Conservation (phyloP, 2,888 invertebrate genomes). For the Eulithis prunata region DNA sequence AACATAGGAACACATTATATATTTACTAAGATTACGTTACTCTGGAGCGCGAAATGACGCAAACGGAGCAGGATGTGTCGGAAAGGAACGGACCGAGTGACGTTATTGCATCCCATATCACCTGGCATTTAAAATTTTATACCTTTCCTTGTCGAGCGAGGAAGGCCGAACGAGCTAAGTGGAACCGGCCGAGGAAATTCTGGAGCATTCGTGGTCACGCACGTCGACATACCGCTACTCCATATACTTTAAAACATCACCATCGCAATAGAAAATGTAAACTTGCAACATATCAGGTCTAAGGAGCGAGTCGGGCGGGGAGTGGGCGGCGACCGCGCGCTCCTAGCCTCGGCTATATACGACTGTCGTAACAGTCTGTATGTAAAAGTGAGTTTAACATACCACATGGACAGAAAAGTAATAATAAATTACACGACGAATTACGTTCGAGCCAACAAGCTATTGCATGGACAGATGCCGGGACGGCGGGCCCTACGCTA, state of each 20-base stretch:
- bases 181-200: conserved; percentile 80
- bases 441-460: conserved; percentile 84
- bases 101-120: conserved; percentile 83
- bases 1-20: background rate
- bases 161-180: conserved; percentile 82
- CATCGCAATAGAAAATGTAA: conserved; percentile 76
- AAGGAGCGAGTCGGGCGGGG: conserved; percentile 69
- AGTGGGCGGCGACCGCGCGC: conserved; percentile 71
- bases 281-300: conserved; percentile 82
- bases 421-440: conserved; percentile 82
- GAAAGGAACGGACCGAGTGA: conserved; percentile 74
- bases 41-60: conserved; percentile 66
- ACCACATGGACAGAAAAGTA: conserved; percentile 84
- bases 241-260: conserved; percentile 80
- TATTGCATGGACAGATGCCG: conserved; percentile 83
- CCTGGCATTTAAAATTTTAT: conserved; percentile 83
- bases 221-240: conserved; percentile 83
- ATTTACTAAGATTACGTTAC: conserved; percentile 28
- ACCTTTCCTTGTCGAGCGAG: conserved; percentile 84
- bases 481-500: conserved; percentile 83
- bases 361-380: conserved; percentile 72
- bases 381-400: conserved; percentile 78
- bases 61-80: conserved; percentile 68
- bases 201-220: conserved; percentile 83
- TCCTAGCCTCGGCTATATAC: conserved; percentile 68